Percentiles rank a stretch among this genome's conserved stretches.
phyloP scores from a whole-genome alignment of 2,797 vertebrate species.

The Mormyrops boulengeri region DNA sequence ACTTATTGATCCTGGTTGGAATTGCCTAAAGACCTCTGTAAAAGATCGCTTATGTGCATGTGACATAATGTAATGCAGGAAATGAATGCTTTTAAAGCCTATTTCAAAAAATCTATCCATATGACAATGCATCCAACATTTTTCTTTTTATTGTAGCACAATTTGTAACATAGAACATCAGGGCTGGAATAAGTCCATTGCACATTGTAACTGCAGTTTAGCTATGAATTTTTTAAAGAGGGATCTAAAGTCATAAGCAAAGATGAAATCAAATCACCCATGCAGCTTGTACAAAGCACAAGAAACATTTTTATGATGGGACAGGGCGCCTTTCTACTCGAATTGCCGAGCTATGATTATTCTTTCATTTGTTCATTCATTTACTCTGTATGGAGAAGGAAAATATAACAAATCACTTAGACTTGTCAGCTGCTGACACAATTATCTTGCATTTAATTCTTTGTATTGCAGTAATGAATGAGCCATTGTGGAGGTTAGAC shows the following conservation, averaged over 20 bases:
- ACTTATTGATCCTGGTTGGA: background rate
- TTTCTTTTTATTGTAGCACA: constrained; percentile 35
- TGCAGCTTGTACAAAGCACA: constrained; percentile 48
- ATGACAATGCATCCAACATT: constrained; percentile 22
- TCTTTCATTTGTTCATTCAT: constrained; percentile 19
- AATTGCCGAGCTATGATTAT: constrained; percentile 25
- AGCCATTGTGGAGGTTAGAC: constrained; percentile 25
- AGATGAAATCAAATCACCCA: background rate
- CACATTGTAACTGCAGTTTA: constrained; percentile 66
- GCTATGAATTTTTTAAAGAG: constrained; percentile 64
- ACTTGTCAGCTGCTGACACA: constrained; percentile 14
- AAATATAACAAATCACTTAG: constrained; percentile 19
- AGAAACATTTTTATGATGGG: constrained; percentile 26
- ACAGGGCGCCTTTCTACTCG: constrained; percentile 31
- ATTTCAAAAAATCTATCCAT: constrained; percentile 3
- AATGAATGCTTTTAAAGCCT: background rate
- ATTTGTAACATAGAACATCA: constrained; percentile 46
- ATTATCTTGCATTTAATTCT: constrained; percentile 25
- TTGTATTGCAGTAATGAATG: constrained; percentile 19
- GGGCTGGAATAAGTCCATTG: constrained; percentile 52
- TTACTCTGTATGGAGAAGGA: background rate
- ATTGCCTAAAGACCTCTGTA: background rate
- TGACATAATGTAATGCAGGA: background rate
- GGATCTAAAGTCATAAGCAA: background rate
- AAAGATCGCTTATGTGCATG: background rate